Evolutionary conservation across 2,113 vertebrate genomes (phyloP).

Genomic region (Gobius niger): DNA sequence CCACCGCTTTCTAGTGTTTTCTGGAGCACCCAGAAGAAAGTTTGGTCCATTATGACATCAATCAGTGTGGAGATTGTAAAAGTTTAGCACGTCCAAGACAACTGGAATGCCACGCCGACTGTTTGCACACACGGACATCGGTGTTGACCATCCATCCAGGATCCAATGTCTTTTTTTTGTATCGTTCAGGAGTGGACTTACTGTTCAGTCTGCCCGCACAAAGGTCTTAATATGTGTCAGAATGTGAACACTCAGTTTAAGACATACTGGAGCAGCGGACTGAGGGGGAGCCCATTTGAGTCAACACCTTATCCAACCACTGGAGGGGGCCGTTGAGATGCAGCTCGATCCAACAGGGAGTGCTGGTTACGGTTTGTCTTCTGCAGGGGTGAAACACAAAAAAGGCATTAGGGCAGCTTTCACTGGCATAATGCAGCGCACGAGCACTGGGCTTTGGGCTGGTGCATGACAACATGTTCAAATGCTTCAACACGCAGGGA

Average conservation of each 20-base stretch:
- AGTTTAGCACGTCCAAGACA: conserved; percentile 37
- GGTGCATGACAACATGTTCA: too few species aligned
- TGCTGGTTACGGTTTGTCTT: conserved; percentile 97
- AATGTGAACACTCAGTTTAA: conserved; percentile 65
- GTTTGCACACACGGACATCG: conserved; percentile 26
- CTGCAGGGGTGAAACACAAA: conserved; percentile 64
- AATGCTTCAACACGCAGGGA: too few species aligned
- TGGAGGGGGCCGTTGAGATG: conserved; percentile 97
- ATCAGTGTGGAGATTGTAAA: conserved; percentile 26
- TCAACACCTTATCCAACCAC: conserved; percentile 98
- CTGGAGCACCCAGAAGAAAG: conserved; percentile 22
- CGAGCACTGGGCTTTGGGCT: neutral
- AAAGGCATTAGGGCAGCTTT: neutral
- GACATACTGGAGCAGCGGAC: conserved; percentile 99
- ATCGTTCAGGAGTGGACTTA: conserved; percentile 16
- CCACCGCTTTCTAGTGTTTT: conserved; percentile 5
- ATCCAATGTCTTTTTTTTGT: conserved; percentile 11
- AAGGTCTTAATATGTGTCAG: neutral
- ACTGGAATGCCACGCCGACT: conserved; percentile 39
- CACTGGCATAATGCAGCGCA: neutral
- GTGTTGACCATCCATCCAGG: conserved; percentile 4
- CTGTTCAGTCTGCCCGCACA: conserved; percentile 12
- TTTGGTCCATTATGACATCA: conserved; percentile 30
- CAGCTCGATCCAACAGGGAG: conserved; percentile 98
- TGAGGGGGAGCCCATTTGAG: conserved; percentile 98